A percentile compares a stretch with the other conserved stretches of the same genome.
phyloP scores from a whole-genome alignment of 2,888 invertebrate genomes.

The Andrena bucephala region DNA sequence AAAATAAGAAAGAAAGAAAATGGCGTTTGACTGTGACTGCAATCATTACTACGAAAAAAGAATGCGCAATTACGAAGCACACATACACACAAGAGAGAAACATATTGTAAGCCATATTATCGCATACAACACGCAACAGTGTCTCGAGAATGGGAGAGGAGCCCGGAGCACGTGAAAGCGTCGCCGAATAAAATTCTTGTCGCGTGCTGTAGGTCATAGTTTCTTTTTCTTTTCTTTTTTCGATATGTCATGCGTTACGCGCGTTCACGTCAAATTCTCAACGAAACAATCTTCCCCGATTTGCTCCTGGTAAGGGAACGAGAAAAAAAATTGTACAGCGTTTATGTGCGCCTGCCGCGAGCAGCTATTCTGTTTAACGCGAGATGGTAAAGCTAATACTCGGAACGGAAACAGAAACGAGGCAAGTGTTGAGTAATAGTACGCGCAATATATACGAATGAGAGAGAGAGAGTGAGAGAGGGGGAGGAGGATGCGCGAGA shows the following conservation, averaged over 20 bases:
- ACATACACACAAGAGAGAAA: slow-evolving; percentile 49
- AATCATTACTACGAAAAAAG: slow-evolving; percentile 80
- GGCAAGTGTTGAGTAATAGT: slow-evolving; percentile 28
- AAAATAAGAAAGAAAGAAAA: slow-evolving; percentile 46
- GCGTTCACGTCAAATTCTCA: slow-evolving; percentile 23
- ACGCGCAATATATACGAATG: slow-evolving; percentile 24
- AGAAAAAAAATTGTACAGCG: slow-evolving; percentile 16
- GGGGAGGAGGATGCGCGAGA: not conserved
- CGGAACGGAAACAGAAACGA: not conserved
- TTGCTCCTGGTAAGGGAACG: slow-evolving; percentile 22
- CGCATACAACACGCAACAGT: slow-evolving; percentile 47
- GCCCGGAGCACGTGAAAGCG: slow-evolving; percentile 19
- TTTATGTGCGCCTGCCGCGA: slow-evolving; percentile 34
- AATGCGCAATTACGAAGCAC: slow-evolving; percentile 62
- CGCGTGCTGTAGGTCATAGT: slow-evolving; percentile 58
- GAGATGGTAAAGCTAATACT: slow-evolving; percentile 27
- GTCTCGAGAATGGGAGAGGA: slow-evolving; percentile 16
- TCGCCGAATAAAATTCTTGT: slow-evolving; percentile 53
- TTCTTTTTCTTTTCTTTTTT: slow-evolving; percentile 53
- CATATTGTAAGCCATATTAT: slow-evolving; percentile 63
- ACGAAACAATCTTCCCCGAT: slow-evolving; percentile 37
- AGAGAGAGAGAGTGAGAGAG: not conserved
- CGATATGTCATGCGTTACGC: slow-evolving; percentile 44
- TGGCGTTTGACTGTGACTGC: slow-evolving; percentile 84
- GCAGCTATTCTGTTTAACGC: slow-evolving; percentile 27